Conservation (phyloP, 2,888 invertebrate species). For the Erebia palarica region DNA sequence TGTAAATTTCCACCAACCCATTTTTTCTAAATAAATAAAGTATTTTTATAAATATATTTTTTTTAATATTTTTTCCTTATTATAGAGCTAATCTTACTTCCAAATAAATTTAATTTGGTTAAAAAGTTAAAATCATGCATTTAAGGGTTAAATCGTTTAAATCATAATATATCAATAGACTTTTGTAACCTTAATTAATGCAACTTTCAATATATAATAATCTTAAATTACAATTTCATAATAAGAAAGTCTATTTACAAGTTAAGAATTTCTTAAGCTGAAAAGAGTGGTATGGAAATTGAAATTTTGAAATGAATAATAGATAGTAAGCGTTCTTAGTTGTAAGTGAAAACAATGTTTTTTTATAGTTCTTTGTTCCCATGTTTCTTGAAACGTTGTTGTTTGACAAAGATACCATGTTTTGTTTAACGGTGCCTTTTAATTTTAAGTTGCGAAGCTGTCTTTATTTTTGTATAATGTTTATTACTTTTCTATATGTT, state of each 20-base stretch:
- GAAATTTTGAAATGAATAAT: too few relatives aligned
- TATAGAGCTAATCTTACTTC: not conserved
- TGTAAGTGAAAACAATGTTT: not conserved
- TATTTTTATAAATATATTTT: not conserved
- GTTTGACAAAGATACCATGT: slow-evolving; percentile 1
- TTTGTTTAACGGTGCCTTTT: not conserved
- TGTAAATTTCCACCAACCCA: not conserved
- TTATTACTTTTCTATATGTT: not conserved
- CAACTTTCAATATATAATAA: too few relatives aligned
- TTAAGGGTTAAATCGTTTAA: slow-evolving; percentile 1
- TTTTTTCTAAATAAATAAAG: not conserved
- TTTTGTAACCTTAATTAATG: too few relatives aligned
- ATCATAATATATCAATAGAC: too few relatives aligned
- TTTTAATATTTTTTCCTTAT: not conserved
- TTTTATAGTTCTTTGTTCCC: not conserved
- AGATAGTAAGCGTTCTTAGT: too few relatives aligned
- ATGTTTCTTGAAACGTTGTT: slow-evolving; percentile 2
- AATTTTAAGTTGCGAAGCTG: not conserved
- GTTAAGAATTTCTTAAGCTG: too few relatives aligned
- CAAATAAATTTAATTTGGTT: not conserved
- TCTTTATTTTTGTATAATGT: slow-evolving; percentile 1
- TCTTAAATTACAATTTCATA: too few relatives aligned
- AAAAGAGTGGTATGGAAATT: too few relatives aligned
- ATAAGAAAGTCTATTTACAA: too few relatives aligned
- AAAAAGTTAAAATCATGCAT: not conserved